Evolutionary conservation across 2,797 vertebrate genomes (phyloP).

Genomic region (Valencia hispanica): DNA sequence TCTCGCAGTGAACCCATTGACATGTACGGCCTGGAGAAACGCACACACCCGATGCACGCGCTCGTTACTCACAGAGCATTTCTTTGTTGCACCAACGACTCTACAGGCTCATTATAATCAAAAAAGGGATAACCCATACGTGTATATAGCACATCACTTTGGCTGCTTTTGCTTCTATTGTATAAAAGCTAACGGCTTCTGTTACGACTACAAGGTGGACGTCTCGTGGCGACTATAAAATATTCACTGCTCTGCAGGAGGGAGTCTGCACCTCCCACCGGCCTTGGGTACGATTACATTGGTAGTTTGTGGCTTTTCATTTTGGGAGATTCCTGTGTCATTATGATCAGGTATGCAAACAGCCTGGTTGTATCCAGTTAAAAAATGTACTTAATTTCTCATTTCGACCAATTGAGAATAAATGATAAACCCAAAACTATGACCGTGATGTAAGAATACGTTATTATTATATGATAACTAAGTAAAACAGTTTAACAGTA

Average conservation of each 20-base stretch:
- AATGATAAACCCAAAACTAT: too few relatives aligned
- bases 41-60: constrained; percentile 16
- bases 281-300: constrained; percentile 28
- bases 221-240: constrained; percentile 68
- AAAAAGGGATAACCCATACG: background rate
- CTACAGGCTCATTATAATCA: background rate
- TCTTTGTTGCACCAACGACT: constrained; percentile 12
- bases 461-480: too few relatives aligned
- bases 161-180: background rate
- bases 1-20: constrained; percentile 94
- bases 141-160: background rate
- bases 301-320: background rate
- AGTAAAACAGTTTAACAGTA: too few relatives aligned
- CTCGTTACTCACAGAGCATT: background rate
- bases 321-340: background rate
- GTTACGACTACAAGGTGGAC: constrained; percentile 53
- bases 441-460: too few relatives aligned
- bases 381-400: background rate
- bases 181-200: constrained; percentile 29
- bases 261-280: constrained; percentile 16
- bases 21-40: constrained; percentile 92
- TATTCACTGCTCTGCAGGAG: constrained; percentile 70
- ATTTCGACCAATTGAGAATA: too few relatives aligned
- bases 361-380: background rate
- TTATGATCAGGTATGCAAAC: background rate